Conservation (phyloP, 2,113 vertebrate species). For the Phoenicopterus ruber region DNA sequence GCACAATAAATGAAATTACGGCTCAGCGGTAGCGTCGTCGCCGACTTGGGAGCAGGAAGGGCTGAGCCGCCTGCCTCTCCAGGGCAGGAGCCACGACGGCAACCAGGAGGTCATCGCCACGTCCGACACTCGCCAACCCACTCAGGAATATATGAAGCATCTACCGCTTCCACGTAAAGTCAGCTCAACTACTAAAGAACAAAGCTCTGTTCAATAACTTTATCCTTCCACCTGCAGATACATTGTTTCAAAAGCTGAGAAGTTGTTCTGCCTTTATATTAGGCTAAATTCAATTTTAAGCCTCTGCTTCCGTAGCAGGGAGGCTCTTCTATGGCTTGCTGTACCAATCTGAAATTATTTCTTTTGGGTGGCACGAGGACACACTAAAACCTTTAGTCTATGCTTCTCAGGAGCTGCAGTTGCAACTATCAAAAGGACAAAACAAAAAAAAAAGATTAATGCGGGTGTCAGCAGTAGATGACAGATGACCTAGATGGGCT, state of each 20-base stretch:
- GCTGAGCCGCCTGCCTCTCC: not conserved
- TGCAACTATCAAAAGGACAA: not conserved
- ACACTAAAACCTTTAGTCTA: not conserved
- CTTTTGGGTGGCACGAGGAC: not conserved
- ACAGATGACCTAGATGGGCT: not conserved
- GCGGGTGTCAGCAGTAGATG: not conserved
- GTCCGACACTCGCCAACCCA: not conserved
- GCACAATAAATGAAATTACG: not conserved
- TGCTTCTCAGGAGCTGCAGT: not conserved
- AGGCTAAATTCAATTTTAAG: not conserved
- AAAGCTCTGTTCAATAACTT: not conserved
- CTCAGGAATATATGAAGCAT: not conserved
- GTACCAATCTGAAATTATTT: not conserved
- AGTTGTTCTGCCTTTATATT: not conserved
- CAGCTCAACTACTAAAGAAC: not conserved
- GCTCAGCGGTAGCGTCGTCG: not conserved
- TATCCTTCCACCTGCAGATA: not conserved
- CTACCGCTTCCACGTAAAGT: not conserved
- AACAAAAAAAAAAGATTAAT: not conserved
- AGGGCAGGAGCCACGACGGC: too few species aligned
- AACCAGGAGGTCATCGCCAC: not conserved
- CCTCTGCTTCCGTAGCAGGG: not conserved
- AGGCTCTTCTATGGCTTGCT: not conserved
- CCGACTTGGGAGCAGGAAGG: fast-evolving
- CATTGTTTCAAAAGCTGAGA: not conserved